phyloP scores from a whole-genome alignment of 1,140 invertebrate species.

The Brachionus plicatilis region DNA sequence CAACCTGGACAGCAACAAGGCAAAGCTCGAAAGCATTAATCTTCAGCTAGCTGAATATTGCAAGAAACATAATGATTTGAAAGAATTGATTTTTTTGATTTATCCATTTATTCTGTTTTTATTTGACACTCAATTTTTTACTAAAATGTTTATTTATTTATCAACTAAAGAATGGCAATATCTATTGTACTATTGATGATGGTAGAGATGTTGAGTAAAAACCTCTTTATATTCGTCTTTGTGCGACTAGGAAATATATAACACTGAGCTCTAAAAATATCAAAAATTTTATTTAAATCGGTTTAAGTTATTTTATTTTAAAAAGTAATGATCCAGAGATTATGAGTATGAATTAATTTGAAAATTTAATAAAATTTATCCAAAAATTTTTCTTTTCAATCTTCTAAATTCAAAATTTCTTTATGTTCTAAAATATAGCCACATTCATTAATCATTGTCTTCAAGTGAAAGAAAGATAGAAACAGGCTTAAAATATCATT shows the following conservation, averaged over 20 bases:
- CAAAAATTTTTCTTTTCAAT: neutral
- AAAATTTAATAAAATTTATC: neutral
- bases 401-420: neutral
- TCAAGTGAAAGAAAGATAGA: no score
- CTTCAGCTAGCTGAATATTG: neutral
- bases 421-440: no score
- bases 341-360: conserved; percentile 15
- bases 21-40: conserved; percentile 21
- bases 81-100: conserved; percentile 17
- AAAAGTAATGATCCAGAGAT: conserved; percentile 34
- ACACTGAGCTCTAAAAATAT: neutral
- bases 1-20: neutral
- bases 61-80: neutral
- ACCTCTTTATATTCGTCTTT: conserved; percentile 20
- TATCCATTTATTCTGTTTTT: neutral
- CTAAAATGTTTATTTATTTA: conserved; percentile 4
- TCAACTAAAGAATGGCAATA: neutral
- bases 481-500: no score
- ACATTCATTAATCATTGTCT: no score
- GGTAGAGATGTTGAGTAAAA: neutral
- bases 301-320: conserved; percentile 5
- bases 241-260: neutral
- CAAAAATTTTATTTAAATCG: neutral
- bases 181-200: conserved; percentile 11
- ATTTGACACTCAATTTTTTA: neutral